phyloP scores from a whole-genome alignment of 92 coral and sea anemone species.

The Epizoanthus rinbou region DNA sequence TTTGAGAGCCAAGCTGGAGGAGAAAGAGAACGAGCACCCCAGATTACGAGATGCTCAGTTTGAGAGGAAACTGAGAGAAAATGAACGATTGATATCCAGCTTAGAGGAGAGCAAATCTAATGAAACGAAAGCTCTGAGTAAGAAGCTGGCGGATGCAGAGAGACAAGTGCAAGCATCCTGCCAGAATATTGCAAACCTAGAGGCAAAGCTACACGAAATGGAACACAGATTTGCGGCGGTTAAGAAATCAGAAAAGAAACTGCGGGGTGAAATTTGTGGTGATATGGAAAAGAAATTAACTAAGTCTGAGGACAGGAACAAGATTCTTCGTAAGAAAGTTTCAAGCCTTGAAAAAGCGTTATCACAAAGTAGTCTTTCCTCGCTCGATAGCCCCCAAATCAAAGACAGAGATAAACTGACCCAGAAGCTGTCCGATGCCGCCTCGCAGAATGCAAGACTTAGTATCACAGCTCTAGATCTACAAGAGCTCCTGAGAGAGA shows the following conservation, averaged over 20 bases:
- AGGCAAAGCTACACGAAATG: conserved; percentile 50
- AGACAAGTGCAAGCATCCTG: conserved; percentile 6
- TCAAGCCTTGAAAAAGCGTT: conserved; percentile 38
- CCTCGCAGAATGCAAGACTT: conserved; percentile 38
- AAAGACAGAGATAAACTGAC: conserved; percentile 28
- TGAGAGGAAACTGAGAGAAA: conserved; percentile 44
- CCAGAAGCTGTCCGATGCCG: conserved; percentile 24
- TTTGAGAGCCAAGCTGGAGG: conserved; percentile 66
- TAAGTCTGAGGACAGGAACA: conserved; percentile 30
- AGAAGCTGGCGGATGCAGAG: conserved; percentile 35
- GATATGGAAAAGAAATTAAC: conserved; percentile 61
- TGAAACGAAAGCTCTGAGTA: conserved; percentile 52
- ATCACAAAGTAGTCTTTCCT: conserved; percentile 25
- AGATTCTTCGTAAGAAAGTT: conserved; percentile 35
- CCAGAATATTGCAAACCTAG: conserved; percentile 32
- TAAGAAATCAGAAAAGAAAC: conserved; percentile 66
- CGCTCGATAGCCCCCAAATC: conserved; percentile 28
- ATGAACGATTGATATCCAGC: conserved; percentile 13
- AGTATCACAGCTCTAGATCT: conserved; percentile 34
- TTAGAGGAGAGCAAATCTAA: conserved; percentile 48
- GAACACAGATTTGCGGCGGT: conserved; percentile 56
- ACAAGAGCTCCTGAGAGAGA: conserved; percentile 25
- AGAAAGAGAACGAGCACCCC: conserved; percentile 55
- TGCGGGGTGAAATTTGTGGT: conserved; percentile 71
- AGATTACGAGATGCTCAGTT: conserved; percentile 37